Evolutionary conservation across 1,140 invertebrate species (phyloP), one percentile per base, ranked within the genome.

Genomic region (Drosophila lowei): DNA sequence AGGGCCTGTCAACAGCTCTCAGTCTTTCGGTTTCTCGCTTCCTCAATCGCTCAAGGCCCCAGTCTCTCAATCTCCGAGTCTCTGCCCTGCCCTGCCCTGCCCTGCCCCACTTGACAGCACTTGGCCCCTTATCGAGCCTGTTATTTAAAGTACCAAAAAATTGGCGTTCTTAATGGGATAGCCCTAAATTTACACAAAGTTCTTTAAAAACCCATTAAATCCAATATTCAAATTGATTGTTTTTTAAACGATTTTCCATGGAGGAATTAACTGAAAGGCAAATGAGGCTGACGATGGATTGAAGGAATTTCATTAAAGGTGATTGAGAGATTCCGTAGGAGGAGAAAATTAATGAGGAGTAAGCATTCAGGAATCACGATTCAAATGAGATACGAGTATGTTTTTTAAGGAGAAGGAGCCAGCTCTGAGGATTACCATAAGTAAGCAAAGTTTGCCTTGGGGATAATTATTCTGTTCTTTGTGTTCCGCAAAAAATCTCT

Each of bases 191-290:
- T 23, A 0, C 34, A 1, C 11, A 8, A n/a, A 46, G 50, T 42
- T 41, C 8, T 18, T 48, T 42, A 15, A 28, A 46, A 42, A 23
- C 8, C 63, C 65, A 67, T 68, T 57, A 56, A 68, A 68, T 68
- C 56, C 44, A 48, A 68, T 68, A 56, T 34, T 9, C 30, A 30
- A 56, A 67, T 56, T 68, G 65, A 68, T 68, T 68, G 65, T 67
- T 56, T 68, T 68, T 67, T 68, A 68, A 68, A 67, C 50, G 65
- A 34, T 56, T 41, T 41, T 57, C 34, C 21, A 52, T 47, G 48
- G 64, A 52, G 48, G 25, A 64, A 65, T 52, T 65, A 50, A 65
- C 23, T 23, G n/a, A 18, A 34, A 18, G 18, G 8, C 44, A 30
- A 65, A 65, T 64, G 63, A 65, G 63, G 46, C 60, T 13, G 34